Evolutionary conservation across 2,888 invertebrate species (phyloP).

Genomic region (Sycophila texana): DNA sequence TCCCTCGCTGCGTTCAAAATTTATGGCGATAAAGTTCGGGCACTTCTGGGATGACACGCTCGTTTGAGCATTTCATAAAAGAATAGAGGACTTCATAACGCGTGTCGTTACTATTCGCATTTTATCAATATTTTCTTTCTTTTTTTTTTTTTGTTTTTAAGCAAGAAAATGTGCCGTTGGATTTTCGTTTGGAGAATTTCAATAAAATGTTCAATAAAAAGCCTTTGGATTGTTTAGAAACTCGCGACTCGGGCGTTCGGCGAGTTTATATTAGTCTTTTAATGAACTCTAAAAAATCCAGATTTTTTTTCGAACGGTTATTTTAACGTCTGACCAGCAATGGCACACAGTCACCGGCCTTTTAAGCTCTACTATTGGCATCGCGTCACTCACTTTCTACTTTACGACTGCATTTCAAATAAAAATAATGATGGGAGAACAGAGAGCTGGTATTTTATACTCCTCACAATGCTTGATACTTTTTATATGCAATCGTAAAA

Average conservation of each 20-base stretch:
- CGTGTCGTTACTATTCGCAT: too few relatives aligned
- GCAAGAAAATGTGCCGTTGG: too few relatives aligned
- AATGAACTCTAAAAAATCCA: too few relatives aligned
- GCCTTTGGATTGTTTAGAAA: too few relatives aligned
- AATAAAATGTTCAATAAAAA: too few relatives aligned
- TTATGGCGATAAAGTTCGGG: conserved; percentile 2
- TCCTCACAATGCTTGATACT: conserved; percentile 2
- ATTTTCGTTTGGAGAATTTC: too few relatives aligned
- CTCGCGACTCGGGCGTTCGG: too few relatives aligned
- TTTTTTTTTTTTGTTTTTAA: too few relatives aligned
- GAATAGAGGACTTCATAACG: too few relatives aligned
- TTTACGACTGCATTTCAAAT: conserved; percentile 18
- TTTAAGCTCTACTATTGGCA: conserved; percentile 21
- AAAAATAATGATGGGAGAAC: conserved; percentile 9
- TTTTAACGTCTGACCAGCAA: background rate
- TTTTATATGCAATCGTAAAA: background rate
- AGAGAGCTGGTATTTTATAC: background rate
- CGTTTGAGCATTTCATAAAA: conserved; percentile 23
- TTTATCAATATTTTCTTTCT: too few relatives aligned
- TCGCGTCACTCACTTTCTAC: conserved; percentile 8
- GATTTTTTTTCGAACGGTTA: too few relatives aligned
- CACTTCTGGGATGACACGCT: conserved; percentile 3
- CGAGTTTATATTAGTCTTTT: too few relatives aligned
- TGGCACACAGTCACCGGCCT: conserved; percentile 3
- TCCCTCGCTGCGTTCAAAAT: conserved; percentile 21